Evolutionary conservation across 35 echinoderm and acorn worm genomes (phyloP).

Genomic region (Ophiothrix spiculata): DNA sequence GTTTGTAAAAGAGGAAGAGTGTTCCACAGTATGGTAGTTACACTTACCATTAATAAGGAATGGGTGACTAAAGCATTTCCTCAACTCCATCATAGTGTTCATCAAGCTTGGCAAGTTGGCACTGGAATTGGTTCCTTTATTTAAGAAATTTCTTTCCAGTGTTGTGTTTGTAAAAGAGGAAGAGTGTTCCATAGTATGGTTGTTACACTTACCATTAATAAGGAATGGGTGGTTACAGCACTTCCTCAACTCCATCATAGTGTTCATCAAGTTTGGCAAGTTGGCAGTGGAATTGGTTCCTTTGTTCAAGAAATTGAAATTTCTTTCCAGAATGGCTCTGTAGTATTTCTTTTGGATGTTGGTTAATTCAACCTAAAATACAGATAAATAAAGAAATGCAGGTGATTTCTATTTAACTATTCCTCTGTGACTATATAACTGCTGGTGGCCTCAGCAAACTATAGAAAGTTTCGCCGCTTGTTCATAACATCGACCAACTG

Average conservation of each 20-base stretch:
- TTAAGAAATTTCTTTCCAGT: constrained; percentile 94
- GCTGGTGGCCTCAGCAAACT: too few relatives aligned
- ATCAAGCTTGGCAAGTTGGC: constrained; percentile 92
- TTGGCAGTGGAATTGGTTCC: constrained; percentile 69
- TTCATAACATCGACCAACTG: too few relatives aligned
- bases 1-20: too few relatives aligned
- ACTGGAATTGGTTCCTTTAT: constrained; percentile 69
- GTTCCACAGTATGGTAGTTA: too few relatives aligned
- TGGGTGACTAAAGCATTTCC: constrained; percentile 82
- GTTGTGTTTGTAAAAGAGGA: too few relatives aligned
- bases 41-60: background rate
- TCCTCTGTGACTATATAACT: too few relatives aligned
- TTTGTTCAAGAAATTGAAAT: constrained; percentile 91
- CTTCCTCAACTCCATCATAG: constrained; percentile 98
- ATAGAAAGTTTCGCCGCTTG: too few relatives aligned
- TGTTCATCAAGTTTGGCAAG: constrained; percentile 97
- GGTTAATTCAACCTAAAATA: constrained; percentile 82
- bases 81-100: constrained; percentile 99
- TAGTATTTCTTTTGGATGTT: constrained; percentile 99
- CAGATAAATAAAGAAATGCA: too few relatives aligned
- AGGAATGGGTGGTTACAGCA: constrained; percentile 61
- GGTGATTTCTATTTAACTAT: too few relatives aligned
- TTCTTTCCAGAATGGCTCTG: constrained; percentile 92
- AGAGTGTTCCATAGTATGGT: too few relatives aligned
- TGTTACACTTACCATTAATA: background rate